phyloP scores from a whole-genome alignment of 2,797 vertebrate genomes.

The Phylloscopus collybita region DNA sequence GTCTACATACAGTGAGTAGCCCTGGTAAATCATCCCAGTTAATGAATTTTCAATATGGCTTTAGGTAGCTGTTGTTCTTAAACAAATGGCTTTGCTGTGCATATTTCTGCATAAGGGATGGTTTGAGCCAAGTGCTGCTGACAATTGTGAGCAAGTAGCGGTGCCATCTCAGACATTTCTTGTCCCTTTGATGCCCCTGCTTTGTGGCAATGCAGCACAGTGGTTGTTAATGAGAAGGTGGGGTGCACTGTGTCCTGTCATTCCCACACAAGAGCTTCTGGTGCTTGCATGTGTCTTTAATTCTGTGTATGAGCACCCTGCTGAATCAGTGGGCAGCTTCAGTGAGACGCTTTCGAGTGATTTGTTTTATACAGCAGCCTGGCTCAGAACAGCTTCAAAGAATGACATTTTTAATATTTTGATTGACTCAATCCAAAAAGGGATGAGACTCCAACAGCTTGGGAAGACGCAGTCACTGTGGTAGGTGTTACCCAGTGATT shows the following conservation, averaged over 20 bases:
- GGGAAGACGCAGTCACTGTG: conserved; percentile 29
- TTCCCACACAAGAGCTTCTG: neutral
- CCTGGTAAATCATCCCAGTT: neutral
- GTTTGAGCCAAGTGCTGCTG: conserved; percentile 7
- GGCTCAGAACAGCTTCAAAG: conserved; percentile 55
- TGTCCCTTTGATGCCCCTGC: neutral
- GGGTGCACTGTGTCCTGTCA: neutral
- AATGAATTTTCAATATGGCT: neutral
- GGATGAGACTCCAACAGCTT: conserved; percentile 48
- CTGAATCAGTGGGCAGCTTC: conserved; percentile 59
- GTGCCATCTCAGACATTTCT: neutral
- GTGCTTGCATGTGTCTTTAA: neutral
- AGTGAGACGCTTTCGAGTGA: conserved; percentile 43
- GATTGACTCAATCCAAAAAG: conserved; percentile 56
- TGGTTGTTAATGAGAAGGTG: neutral
- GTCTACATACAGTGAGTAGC: neutral
- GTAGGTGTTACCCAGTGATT: conserved; percentile 66
- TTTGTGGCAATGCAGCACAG: neutral
- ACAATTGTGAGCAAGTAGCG: neutral
- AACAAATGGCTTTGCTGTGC: conserved; percentile 10
- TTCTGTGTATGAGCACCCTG: neutral
- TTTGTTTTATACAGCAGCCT: conserved; percentile 52
- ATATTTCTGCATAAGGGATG: neutral
- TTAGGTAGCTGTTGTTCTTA: conserved; percentile 30
- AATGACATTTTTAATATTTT: conserved; percentile 64